A percentile compares a stretch with the other conserved stretches of the same genome.
Conservation (phyloP, 2,888 invertebrate genomes). For the Leptura quadrifasciata region DNA sequence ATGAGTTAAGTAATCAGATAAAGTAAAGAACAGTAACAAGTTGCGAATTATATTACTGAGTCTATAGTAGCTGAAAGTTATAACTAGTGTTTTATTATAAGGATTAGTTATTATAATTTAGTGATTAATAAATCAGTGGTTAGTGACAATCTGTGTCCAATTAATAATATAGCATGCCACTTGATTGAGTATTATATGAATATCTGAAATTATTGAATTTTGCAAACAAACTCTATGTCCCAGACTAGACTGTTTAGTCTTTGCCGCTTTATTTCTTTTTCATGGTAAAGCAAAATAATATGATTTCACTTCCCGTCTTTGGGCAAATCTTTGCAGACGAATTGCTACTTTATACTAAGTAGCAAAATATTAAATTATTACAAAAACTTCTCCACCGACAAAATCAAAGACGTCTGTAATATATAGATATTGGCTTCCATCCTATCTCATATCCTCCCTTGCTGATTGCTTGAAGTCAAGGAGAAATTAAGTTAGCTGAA, state of each 20-base stretch:
- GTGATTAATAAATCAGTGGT: too few species aligned
- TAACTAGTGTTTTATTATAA: too few species aligned
- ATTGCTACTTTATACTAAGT: conserved; percentile 8
- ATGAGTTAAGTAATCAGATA: too few species aligned
- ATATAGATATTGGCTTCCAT: conserved; percentile 5
- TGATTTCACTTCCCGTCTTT: neutral
- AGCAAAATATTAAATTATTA: neutral
- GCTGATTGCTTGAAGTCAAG: neutral
- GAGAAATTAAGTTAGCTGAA: conserved; percentile 9
- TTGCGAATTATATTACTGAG: too few species aligned
- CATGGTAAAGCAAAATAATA: neutral
- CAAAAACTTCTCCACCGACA: neutral
- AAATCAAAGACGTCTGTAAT: conserved; percentile 11
- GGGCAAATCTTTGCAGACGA: neutral
- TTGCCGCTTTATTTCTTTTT: neutral
- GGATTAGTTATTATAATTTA: too few species aligned
- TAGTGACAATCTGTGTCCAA: too few species aligned
- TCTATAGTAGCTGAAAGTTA: too few species aligned
- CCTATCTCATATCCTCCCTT: conserved; percentile 6
- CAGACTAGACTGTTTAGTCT: neutral
- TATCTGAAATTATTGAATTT: too few species aligned
- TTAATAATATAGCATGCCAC: too few species aligned
- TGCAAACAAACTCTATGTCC: too few species aligned
- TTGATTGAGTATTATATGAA: too few species aligned
- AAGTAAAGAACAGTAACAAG: too few species aligned